Percentiles rank a stretch among this genome's conserved stretches.
These are phyloP conservation scores for Lingula anatina DNA, from an alignment of 2,888 invertebrate genomes.

Conservation along the genomic window DNA sequence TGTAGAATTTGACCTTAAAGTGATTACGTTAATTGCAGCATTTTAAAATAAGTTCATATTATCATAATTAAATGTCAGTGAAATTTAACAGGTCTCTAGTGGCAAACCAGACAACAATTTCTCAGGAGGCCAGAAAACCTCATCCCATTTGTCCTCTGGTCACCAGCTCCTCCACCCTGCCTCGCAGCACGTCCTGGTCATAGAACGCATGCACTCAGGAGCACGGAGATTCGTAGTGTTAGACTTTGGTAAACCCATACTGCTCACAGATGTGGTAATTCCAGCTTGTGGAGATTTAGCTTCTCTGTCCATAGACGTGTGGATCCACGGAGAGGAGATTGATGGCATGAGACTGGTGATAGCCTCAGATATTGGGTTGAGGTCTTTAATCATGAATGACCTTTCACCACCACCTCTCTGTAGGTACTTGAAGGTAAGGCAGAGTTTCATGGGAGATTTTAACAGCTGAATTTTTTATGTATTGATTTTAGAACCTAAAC, in stretches of 20 bases:
- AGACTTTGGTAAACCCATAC: conserved; percentile 81
- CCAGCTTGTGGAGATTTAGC: conserved; percentile 58
- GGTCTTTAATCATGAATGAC: conserved; percentile 80
- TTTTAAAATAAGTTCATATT: too few species aligned
- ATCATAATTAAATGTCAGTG: too few species aligned
- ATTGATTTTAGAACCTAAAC: too few species aligned
- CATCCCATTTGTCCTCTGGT: too few species aligned
- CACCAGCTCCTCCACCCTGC: too few species aligned
- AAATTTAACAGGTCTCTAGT: too few species aligned
- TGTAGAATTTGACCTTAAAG: too few species aligned
- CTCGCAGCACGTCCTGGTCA: conserved; percentile 69
- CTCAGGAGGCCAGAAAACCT: too few species aligned
- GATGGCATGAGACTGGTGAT: conserved; percentile 80
- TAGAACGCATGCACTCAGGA: conserved; percentile 87
- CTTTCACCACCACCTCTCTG: conserved; percentile 86
- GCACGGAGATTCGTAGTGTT: conserved; percentile 86
- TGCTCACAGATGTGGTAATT: conserved; percentile 73
- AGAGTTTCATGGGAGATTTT: neutral
- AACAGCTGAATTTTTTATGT: neutral
- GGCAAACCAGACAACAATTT: too few species aligned
- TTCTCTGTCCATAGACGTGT: conserved; percentile 82
- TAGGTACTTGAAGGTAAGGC: conserved; percentile 74
- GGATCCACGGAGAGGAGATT: conserved; percentile 79
- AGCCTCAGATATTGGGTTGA: conserved; percentile 79
- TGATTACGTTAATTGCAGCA: too few species aligned